phyloP scores from a whole-genome alignment of 2,888 invertebrate genomes.

The Hydriomena furcata region DNA sequence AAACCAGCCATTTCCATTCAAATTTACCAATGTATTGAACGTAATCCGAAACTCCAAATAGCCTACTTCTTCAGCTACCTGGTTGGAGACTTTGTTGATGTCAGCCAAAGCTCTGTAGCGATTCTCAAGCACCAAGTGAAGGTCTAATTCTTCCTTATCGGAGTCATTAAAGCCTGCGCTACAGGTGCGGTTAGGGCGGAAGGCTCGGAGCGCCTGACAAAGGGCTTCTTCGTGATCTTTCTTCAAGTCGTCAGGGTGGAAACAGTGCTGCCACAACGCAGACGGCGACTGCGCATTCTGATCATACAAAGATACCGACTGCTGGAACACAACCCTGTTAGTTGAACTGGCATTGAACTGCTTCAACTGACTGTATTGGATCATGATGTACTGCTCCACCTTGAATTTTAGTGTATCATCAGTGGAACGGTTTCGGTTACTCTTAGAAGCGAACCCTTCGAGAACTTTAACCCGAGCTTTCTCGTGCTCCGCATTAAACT shows the following conservation, averaged over 20 bases:
- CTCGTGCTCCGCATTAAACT: slow-evolving; percentile 5
- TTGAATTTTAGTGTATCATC: slow-evolving; percentile 2
- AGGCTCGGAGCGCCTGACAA: slow-evolving; percentile 3
- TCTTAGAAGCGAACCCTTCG: not conserved
- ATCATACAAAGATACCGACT: not conserved
- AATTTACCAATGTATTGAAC: not conserved
- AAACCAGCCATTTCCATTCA: not conserved
- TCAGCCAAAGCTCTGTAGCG: slow-evolving; percentile 3
- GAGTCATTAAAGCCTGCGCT: slow-evolving; percentile 1
- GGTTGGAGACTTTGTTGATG: slow-evolving; percentile 1
- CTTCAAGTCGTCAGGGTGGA: slow-evolving; percentile 5
- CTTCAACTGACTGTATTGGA: slow-evolving; percentile 11
- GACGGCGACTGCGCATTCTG: not conserved
- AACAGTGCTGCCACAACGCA: slow-evolving; percentile 6
- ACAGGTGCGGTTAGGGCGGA: not conserved
- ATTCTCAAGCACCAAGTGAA: slow-evolving; percentile 5
- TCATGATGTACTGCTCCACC: slow-evolving; percentile 6
- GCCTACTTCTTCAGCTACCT: not conserved
- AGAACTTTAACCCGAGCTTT: not conserved
- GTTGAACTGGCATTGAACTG: not conserved
- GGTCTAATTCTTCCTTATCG: not conserved
- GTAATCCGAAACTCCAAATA: not conserved
- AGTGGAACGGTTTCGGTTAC: too few species aligned
- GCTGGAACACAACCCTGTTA: not conserved
- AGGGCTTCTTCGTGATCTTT: slow-evolving; percentile 7